Conservation (phyloP, 1,140 invertebrate species). For the Drosophila insularis region DNA sequence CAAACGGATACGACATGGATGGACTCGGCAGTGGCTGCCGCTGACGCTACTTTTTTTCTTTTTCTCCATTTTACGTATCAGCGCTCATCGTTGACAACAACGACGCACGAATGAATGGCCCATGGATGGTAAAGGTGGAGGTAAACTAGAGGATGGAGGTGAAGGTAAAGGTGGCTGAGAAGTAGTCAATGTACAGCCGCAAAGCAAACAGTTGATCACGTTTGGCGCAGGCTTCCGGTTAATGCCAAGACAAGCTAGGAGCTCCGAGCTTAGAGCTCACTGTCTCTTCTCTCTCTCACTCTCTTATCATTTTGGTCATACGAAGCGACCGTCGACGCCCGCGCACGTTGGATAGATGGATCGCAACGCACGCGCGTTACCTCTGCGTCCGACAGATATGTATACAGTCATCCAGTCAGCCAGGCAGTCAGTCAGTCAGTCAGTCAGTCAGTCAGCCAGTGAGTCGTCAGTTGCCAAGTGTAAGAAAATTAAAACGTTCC, state of each 20-base stretch:
- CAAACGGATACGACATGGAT: conserved; percentile 66
- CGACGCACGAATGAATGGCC: conserved; percentile 73
- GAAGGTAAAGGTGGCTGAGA: conserved; percentile 38
- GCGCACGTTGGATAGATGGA: conserved; percentile 70
- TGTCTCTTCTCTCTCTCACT: conserved; percentile 21
- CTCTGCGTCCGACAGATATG: not conserved
- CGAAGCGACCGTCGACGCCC: conserved; percentile 49
- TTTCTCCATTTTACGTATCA: conserved; percentile 69
- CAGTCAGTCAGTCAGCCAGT: conserved; percentile 3
- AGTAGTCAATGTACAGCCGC: conserved; percentile 65
- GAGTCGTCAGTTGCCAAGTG: conserved; percentile 66
- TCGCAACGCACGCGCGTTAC: conserved; percentile 70
- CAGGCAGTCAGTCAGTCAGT: conserved; percentile 21
- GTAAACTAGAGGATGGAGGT: conserved; percentile 3
- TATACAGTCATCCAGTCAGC: not conserved
- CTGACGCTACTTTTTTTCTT: conserved; percentile 35
- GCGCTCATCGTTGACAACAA: conserved; percentile 74
- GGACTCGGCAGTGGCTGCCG: conserved; percentile 49
- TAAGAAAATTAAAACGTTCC: conserved; percentile 78
- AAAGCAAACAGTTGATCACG: conserved; percentile 79
- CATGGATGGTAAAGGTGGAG: conserved; percentile 32
- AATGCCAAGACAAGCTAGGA: conserved; percentile 55
- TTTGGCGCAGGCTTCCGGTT: conserved; percentile 82
- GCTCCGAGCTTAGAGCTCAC: conserved; percentile 38
- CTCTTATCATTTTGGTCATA: conserved; percentile 57